Base-by-base conservation (phyloP, 2,113 vertebrate genomes). In the Polypterus senegalus region DNA sequence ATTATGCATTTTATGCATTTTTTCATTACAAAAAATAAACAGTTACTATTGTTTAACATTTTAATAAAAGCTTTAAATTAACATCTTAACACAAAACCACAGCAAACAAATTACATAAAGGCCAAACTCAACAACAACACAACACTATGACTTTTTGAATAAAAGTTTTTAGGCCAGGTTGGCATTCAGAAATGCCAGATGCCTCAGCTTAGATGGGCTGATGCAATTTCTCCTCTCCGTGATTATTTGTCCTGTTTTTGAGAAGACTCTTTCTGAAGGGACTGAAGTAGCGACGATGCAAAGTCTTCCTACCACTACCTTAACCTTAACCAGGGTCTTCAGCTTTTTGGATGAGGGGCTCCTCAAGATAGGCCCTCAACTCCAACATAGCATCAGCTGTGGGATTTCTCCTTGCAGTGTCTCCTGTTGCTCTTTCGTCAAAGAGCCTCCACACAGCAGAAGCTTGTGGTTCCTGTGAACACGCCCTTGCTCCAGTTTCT, bases 321-420 rank as follows among this genome's bases (percentile, higher is more conserved):
- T 56, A 70, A 63, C 58, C 67, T 54, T 54, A 48, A 7, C 65
- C 60, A 7, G 63, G 61, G 46, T 67, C 58, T 53, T 46, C 59
- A 5, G 27, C 27, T 63, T 58, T 56, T 46, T 59, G 67, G 54
- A 69, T 9, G 5, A 63, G 64, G 48, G 67, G 64, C 61, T 69
- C 67, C 60, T 66, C 67, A 27, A 69, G 46, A 57, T 66, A 69
- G 47, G 60, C 66, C 7, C 58, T 49, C 5, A 63, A 53, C 46
- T 69, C 59, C 58, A 66, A 3, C 11, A 64, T 51, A 45, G 59
- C 54, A 63, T 62, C 60, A 49, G 67, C 60, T 67, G 63, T 57
- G 27, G 66, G 58, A 63, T 66, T 63, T 49, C 66, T 61, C 46
- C 27, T 27, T 27, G 27, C 27, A 27, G 27, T 27, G 27, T 27